These are phyloP conservation scores for Quadroppia sp. DNA, from an alignment of 2,888 invertebrate species.

Conservation along the genomic window DNA sequence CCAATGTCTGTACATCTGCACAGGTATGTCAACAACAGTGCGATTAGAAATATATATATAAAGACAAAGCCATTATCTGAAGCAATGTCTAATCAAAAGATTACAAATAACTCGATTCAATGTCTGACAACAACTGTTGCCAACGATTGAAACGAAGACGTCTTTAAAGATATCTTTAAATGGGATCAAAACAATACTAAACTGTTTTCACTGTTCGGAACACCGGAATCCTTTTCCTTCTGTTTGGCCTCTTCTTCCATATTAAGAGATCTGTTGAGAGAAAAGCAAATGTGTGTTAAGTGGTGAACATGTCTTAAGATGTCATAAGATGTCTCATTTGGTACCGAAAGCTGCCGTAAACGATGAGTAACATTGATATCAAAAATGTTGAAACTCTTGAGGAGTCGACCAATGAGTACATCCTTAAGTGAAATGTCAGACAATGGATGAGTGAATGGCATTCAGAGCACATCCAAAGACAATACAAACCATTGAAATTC, in stretches of 20 bases:
- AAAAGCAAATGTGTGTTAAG: slow-evolving; percentile 5
- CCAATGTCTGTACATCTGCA: slow-evolving; percentile 78
- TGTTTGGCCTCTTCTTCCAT: slow-evolving; percentile 92
- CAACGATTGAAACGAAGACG: slow-evolving; percentile 48
- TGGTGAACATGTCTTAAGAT: too few species aligned
- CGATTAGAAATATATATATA: too few species aligned
- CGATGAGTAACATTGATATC: slow-evolving; percentile 93
- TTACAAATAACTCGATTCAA: too few species aligned
- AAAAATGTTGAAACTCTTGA: slow-evolving; percentile 94
- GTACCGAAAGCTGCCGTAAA: slow-evolving; percentile 85
- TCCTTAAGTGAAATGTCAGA: slow-evolving; percentile 59
- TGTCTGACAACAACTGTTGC: not conserved
- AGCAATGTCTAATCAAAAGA: not conserved
- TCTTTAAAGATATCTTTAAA: too few species aligned
- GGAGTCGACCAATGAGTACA: slow-evolving; percentile 94
- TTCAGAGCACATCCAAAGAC: not conserved
- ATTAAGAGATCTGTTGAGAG: slow-evolving; percentile 70
- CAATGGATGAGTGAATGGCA: not conserved
- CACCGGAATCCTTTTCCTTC: slow-evolving; percentile 62
- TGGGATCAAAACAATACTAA: slow-evolving; percentile 42
- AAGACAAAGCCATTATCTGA: not conserved
- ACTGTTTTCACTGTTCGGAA: slow-evolving; percentile 63
- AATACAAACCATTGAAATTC: slow-evolving; percentile 36
- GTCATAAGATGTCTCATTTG: too few species aligned
- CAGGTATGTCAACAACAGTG: slow-evolving; percentile 25